Evolutionary conservation across 2,113 vertebrate genomes (phyloP).

Genomic region (Gadus chalcogrammus): DNA sequence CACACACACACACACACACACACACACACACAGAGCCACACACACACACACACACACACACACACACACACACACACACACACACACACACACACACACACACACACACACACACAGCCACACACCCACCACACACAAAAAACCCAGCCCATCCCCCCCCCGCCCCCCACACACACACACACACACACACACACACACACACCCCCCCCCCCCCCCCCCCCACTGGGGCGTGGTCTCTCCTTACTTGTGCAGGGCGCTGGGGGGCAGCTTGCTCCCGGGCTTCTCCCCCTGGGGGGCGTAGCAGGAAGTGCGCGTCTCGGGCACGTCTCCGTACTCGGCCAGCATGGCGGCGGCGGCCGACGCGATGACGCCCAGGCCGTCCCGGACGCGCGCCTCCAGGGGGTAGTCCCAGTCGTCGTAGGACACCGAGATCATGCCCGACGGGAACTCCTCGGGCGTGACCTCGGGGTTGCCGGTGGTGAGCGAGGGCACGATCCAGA

Average conservation of each 20-base stretch:
- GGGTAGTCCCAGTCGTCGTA: conserved; percentile 98
- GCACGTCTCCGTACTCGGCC: conserved; percentile 90
- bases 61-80: too few species aligned
- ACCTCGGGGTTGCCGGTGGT: conserved; percentile 89
- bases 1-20: background rate
- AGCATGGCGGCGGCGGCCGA: conserved; percentile 91
- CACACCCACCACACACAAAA: too few species aligned
- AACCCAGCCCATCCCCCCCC: too few species aligned
- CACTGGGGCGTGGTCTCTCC: conserved; percentile 33
- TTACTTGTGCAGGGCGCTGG: conserved; percentile 92
- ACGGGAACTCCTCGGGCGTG: conserved; percentile 87
- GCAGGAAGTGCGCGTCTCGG: conserved; percentile 89
- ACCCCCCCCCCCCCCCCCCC: too few species aligned
- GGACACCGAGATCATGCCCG: conserved; percentile 92
- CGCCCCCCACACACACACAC: background rate
- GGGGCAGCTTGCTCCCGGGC: conserved; percentile 71
- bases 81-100: background rate
- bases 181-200: too few species aligned
- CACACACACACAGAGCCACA: background rate
- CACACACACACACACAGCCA: background rate
- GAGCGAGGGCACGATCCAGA: conserved; percentile 95
- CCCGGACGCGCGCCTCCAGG: conserved; percentile 85
- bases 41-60: too few species aligned
- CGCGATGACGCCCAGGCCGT: conserved; percentile 92
- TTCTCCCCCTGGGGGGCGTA: conserved; percentile 82